These are phyloP conservation scores for Parascotia fuliginaria DNA, from an alignment of 2,888 invertebrate genomes.

Conservation along the genomic window DNA sequence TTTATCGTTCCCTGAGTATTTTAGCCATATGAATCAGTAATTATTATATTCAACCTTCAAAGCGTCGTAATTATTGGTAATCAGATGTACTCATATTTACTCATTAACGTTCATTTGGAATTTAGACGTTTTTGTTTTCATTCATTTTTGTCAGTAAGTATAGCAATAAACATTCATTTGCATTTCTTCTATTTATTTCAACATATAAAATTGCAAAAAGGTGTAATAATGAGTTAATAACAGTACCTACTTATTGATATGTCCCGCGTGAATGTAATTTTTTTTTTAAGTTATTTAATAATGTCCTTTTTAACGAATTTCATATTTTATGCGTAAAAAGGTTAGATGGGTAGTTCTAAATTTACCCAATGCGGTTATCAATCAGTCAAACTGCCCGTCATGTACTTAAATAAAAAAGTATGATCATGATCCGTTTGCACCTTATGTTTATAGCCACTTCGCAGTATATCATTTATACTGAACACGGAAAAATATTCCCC, in stretches of 20 bases:
- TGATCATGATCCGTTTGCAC: conserved; percentile 49
- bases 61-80: conserved; percentile 35
- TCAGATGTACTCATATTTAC: conserved; percentile 16
- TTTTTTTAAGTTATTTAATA: too few relatives aligned
- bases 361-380: conserved; percentile 33
- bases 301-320: conserved; percentile 32
- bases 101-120: conserved; percentile 2
- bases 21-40: conserved; percentile 39
- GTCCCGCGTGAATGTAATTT: too few relatives aligned
- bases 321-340: conserved; percentile 30
- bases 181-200: too few relatives aligned
- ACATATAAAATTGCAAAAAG: too few relatives aligned
- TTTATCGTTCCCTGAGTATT: conserved; percentile 58
- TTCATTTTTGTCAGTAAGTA: too few relatives aligned
- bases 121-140: too few relatives aligned
- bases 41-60: conserved; percentile 40
- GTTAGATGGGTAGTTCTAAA: conserved; percentile 19
- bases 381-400: conserved; percentile 29
- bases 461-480: conserved; percentile 52
- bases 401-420: conserved; percentile 41
- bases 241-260: too few relatives aligned
- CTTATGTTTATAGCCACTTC: conserved; percentile 55
- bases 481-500: conserved; percentile 52
- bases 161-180: too few relatives aligned
- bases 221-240: too few relatives aligned